These are phyloP conservation scores for Galleria mellonella DNA, from an alignment of 1,140 invertebrate species.

Conservation along the genomic window DNA sequence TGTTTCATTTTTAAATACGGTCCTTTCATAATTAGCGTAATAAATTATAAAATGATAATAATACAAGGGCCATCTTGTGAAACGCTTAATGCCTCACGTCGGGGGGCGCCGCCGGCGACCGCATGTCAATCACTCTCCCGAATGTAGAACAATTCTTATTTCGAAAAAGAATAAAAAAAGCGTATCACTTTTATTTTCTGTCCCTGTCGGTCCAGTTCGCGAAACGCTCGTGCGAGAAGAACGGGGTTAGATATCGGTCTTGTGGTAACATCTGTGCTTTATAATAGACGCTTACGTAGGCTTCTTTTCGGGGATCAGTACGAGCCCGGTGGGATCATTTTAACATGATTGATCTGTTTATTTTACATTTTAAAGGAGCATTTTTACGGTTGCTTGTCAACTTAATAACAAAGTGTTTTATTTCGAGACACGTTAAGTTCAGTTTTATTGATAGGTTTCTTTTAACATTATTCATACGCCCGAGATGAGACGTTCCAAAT, in stretches of 20 bases:
- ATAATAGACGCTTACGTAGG: constrained; percentile 73
- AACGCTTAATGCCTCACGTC: constrained; percentile 58
- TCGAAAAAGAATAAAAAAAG: constrained; percentile 68
- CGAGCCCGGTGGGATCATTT: constrained; percentile 70
- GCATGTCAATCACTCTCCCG: constrained; percentile 68
- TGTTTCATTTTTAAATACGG: constrained; percentile 67
- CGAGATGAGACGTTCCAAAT: constrained; percentile 15
- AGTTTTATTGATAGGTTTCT: constrained; percentile 72
- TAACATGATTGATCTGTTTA: constrained; percentile 75
- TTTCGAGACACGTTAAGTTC: constrained; percentile 68
- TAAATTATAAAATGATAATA: constrained; percentile 74
- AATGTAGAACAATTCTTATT: constrained; percentile 73
- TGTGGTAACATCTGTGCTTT: constrained; percentile 69
- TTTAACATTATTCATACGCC: constrained; percentile 52
- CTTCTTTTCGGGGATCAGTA: constrained; percentile 66
- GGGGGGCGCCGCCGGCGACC: constrained; percentile 62
- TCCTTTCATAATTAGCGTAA: constrained; percentile 70
- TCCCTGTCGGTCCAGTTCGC: constrained; percentile 29
- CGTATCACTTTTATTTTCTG: constrained; percentile 57
- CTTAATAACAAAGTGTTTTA: constrained; percentile 74
- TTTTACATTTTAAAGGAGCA: constrained; percentile 74
- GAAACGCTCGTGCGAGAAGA: constrained; percentile 26
- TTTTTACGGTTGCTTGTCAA: constrained; percentile 75
- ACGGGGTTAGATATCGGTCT: constrained; percentile 46
- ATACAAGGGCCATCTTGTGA: constrained; percentile 65